Evolutionary conservation across 2,113 vertebrate species (phyloP).

Genomic region (Lepisosteus osseus): DNA sequence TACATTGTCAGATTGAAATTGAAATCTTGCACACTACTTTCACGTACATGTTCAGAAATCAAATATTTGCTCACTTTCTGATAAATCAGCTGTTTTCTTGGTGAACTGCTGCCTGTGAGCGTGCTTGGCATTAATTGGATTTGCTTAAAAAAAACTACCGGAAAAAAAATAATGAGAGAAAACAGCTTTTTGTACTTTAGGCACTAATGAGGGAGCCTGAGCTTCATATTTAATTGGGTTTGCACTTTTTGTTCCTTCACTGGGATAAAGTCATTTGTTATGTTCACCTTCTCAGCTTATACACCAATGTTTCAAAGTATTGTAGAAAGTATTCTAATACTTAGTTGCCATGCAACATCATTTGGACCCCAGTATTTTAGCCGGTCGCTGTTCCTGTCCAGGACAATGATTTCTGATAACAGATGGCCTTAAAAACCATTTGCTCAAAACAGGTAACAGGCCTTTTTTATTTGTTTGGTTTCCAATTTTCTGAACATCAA

Average conservation of each 20-base stretch:
- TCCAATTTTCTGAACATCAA: too few species aligned
- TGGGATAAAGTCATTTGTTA: conserved; percentile 5
- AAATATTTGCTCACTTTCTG: too few species aligned
- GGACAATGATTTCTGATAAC: too few species aligned
- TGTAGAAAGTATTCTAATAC: conserved; percentile 44
- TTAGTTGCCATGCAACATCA: too few species aligned
- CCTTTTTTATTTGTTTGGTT: too few species aligned
- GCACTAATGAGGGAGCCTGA: background rate
- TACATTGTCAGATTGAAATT: too few species aligned
- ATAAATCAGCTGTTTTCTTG: conserved; percentile 3
- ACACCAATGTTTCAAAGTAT: conserved; percentile 42
- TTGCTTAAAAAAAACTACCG: background rate
- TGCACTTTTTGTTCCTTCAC: background rate
- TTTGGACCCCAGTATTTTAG: too few species aligned
- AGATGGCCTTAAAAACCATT: too few species aligned
- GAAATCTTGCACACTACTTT: too few species aligned
- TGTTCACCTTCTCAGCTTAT: conserved; percentile 40
- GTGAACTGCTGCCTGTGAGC: background rate
- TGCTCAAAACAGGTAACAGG: too few species aligned
- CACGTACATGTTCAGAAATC: too few species aligned
- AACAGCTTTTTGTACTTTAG: background rate
- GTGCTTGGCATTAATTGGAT: background rate
- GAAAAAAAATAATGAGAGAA: background rate
- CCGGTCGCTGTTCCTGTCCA: too few species aligned
- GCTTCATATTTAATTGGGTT: conserved; percentile 9